Evolutionary conservation across 2,113 vertebrate genomes (phyloP).

Genomic region (Puffinus mauretanicus): DNA sequence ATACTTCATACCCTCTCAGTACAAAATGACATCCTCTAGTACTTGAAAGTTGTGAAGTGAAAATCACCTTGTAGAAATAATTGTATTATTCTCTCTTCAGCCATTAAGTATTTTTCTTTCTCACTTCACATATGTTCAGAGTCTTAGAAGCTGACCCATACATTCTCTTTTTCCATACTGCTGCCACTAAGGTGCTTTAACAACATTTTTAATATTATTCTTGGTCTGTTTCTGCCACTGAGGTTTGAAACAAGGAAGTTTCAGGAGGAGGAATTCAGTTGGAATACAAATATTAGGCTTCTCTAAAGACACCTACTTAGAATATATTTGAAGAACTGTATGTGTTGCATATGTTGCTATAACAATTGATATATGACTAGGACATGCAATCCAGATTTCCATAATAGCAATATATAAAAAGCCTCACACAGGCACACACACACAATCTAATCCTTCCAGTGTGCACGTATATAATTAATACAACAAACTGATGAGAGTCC

Average conservation of each 20-base stretch:
- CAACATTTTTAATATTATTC: conserved; percentile 26
- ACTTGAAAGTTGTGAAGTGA: conserved; percentile 52
- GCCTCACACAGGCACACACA: background rate
- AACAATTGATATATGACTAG: background rate
- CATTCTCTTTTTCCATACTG: conserved; percentile 1
- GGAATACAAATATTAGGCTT: conserved; percentile 26
- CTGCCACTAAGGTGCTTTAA: conserved; percentile 38
- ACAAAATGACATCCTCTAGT: conserved; percentile 58
- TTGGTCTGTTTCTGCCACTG: conserved; percentile 40
- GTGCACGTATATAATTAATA: background rate
- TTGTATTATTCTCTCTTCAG: conserved; percentile 60
- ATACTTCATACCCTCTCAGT: conserved; percentile 32
- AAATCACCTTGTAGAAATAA: conserved; percentile 67
- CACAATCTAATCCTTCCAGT: background rate
- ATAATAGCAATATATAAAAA: background rate
- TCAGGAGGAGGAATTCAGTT: conserved; percentile 6
- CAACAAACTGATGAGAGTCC: background rate
- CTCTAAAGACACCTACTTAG: background rate
- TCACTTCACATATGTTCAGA: conserved; percentile 51
- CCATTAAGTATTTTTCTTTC: conserved; percentile 54
- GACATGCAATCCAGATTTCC: background rate
- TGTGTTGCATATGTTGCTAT: background rate
- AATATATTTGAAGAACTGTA: background rate
- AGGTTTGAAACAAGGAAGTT: conserved; percentile 37
- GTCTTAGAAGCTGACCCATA: conserved; percentile 38